Evolutionary conservation across 2,888 invertebrate genomes (phyloP), one percentile per base, ranked within the genome.

Genomic region (Pemphredon lugubris): DNA sequence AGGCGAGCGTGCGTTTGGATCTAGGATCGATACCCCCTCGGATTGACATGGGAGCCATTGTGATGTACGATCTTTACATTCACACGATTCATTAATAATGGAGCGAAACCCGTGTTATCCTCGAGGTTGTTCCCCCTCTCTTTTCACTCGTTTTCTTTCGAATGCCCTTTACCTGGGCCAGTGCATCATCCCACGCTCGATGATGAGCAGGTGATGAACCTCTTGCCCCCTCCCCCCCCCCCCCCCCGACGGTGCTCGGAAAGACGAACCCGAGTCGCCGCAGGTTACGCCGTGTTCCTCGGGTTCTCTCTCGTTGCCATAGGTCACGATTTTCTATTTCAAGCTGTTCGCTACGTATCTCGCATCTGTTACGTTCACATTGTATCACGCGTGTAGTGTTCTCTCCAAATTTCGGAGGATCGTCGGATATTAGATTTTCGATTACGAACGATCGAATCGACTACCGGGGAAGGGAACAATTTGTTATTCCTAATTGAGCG

Each of bases 131-230:
- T n/a, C n/a, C 37, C 61, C 60, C 70, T 63, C 72, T 68, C 61
- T 77, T 75, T 79, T 75, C 75, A 77, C 64, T 64, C 71, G 61
- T 60, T 74, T 67, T 64, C 76, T 74, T 71, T 68, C 39, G 47
- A 30, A 48, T 54, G 48, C 60, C 58, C 55, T 55, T 63, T 82
- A 82, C 82, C 82, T 80, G 80, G 47, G 44, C 59, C 73, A 69
- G 21, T 58, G 72, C 79, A 73, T 76, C 82, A 77, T 82, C 82
- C 82, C 80, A 82, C 80, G 80, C 80, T 80, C 82, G 63, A 57
- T 73, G 73, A 71, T 73, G 81, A 79, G 87, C 87, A 86, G 86
- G 87, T 87, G 86, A 83, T 77, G 82, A 76, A 68, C 53, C 78
- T 51, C 50, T 30, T 42, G 53, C 32, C 50, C 44, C 55, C 21